These are phyloP conservation scores for Argynnis bischoffii DNA, from an alignment of 2,888 invertebrate species.

Conservation along the genomic window DNA sequence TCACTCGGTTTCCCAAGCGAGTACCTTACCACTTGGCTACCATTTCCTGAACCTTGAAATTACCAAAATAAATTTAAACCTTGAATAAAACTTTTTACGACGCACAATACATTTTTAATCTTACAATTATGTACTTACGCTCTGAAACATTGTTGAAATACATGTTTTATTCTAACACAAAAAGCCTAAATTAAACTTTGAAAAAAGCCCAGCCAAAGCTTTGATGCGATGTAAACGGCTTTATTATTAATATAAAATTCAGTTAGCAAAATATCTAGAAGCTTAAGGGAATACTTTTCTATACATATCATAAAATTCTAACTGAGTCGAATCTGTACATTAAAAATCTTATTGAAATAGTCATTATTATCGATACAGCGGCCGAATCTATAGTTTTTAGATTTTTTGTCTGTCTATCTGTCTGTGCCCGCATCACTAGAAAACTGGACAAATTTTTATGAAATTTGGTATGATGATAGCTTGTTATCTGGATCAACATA, in stretches of 20 bases:
- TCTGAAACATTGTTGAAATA: constrained; percentile 7
- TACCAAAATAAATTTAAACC: neutral
- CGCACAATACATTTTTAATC: constrained; percentile 19
- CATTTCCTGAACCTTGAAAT: neutral
- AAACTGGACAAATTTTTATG: no score
- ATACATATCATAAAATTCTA: no score
- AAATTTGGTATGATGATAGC: no score
- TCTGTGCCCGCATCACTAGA: no score
- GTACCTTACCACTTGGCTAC: neutral
- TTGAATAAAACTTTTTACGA: constrained; percentile 11
- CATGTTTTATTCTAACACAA: constrained; percentile 17
- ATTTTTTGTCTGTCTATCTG: no score
- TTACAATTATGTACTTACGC: constrained; percentile 15
- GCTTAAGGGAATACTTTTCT: neutral
- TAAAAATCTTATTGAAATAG: no score
- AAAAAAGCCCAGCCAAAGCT: constrained; percentile 8
- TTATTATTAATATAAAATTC: constrained; percentile 13
- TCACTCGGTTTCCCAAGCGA: no score
- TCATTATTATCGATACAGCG: no score
- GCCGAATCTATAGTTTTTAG: no score
- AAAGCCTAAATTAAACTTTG: constrained; percentile 19
- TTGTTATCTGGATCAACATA: no score
- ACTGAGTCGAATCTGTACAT: no score
- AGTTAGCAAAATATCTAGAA: neutral
- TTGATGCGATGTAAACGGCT: constrained; percentile 11